Evolutionary conservation across 1,140 invertebrate species (phyloP).

Genomic region (Danaus melanippus): DNA sequence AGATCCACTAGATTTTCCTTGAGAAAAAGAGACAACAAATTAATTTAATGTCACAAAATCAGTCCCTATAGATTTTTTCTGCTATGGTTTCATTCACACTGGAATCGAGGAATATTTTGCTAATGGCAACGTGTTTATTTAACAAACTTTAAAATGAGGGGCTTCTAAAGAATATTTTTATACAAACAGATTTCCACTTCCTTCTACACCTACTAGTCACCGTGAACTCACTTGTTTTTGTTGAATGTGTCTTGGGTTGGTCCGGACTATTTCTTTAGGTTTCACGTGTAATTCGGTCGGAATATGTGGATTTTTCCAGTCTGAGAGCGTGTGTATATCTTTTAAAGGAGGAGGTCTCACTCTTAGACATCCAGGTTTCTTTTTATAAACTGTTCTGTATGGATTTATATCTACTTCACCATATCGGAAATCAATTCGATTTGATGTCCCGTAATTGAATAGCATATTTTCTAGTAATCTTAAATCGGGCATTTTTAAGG

Average conservation of each 20-base stretch:
- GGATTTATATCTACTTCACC: conserved; percentile 15
- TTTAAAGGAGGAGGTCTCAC: conserved; percentile 23
- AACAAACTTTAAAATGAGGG: too few species aligned
- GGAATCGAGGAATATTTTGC: too few species aligned
- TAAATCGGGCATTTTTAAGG: conserved; percentile 16
- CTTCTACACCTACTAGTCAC: too few species aligned
- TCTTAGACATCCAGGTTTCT: conserved; percentile 20
- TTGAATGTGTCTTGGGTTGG: conserved; percentile 28
- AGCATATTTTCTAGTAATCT: conserved; percentile 28
- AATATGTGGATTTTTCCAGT: conserved; percentile 24
- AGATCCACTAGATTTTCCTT: conserved; percentile 28
- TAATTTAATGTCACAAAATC: not conserved
- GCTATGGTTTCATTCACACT: too few species aligned
- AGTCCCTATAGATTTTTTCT: too few species aligned
- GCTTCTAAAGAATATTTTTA: too few species aligned
- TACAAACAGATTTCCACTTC: too few species aligned
- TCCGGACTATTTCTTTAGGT: conserved; percentile 31
- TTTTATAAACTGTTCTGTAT: conserved; percentile 23
- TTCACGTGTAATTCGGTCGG: conserved; percentile 27
- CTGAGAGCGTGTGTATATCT: conserved; percentile 27
- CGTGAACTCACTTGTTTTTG: conserved; percentile 27
- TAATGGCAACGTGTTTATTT: too few species aligned
- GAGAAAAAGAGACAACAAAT: conserved; percentile 2
- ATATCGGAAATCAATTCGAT: conserved; percentile 27
- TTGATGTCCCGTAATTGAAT: conserved; percentile 33